Evolutionary conservation across 2,888 invertebrate genomes (phyloP), one percentile per base, ranked within the genome.

Genomic region (Lepidochitona cinerea): DNA sequence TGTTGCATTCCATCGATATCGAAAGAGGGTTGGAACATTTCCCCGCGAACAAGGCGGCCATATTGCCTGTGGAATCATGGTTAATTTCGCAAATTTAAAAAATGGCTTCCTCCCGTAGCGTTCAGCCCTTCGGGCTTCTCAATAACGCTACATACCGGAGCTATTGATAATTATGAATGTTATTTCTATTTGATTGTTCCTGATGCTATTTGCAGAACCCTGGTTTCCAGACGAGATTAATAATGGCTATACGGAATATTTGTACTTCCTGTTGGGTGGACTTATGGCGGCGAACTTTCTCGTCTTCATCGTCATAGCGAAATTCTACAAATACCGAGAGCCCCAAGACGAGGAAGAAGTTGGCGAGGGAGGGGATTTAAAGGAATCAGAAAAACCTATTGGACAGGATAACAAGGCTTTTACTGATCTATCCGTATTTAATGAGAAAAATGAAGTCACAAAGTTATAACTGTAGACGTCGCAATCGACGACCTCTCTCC

Each of bases 161-260:
- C n/a, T n/a, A n/a, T n/a, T n/a, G n/a, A n/a, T n/a, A n/a, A n/a
- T n/a, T n/a, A n/a, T n/a, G n/a, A n/a, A n/a, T n/a, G n/a, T n/a
- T n/a, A n/a, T n/a, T n/a, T n/a, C n/a, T n/a, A n/a, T n/a, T n/a
- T n/a, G n/a, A n/a, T n/a, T n/a, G n/a, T n/a, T n/a, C n/a, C n/a
- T n/a, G n/a, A n/a, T n/a, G n/a, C n/a, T n/a, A n/a, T 49, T 72
- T 71, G n/a, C 75, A 86, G 86, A 83, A 73, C 80, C 82, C 0
- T 87, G 87, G 86, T 83, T 83, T 68, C 81, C 83, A 7, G 76
- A 85, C 53, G 85, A 87, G 29, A 84, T 87, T 59, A 87, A 87
- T 68, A 37, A 84, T 49, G 84, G 84, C 23, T 79, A 86, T 32
- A 74, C 81, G 32, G 86, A 87, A 71, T 77, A 85, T 72, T 75